Percentiles rank a stretch among this genome's conserved stretches.
These are phyloP conservation scores for Lordiphosa fenestrarum DNA, from an alignment of 2,888 invertebrate genomes.

Conservation along the genomic window DNA sequence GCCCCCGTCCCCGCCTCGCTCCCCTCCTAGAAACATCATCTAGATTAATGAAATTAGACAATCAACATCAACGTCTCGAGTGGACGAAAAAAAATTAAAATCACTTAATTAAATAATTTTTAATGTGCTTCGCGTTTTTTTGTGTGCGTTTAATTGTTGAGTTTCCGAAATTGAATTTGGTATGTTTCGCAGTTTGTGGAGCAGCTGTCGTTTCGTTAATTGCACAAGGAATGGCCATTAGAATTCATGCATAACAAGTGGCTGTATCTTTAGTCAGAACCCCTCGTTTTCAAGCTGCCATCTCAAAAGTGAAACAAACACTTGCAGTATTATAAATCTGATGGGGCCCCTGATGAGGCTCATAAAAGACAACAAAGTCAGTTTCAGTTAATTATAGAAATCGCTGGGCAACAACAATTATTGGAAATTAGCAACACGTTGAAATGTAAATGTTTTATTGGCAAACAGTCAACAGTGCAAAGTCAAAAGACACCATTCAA, in stretches of 20 bases:
- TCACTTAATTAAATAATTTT: constrained; percentile 75
- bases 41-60: constrained; percentile 72
- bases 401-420: constrained; percentile 20
- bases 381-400: constrained; percentile 19
- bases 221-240: constrained; percentile 60
- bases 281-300: constrained; percentile 5
- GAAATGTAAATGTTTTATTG: constrained; percentile 5
- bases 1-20: background rate
- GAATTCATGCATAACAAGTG: constrained; percentile 44
- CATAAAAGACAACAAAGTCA: constrained; percentile 19
- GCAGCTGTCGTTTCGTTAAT: constrained; percentile 66
- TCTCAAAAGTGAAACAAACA: constrained; percentile 8
- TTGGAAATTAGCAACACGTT: constrained; percentile 22
- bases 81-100: constrained; percentile 51
- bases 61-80: constrained; percentile 48
- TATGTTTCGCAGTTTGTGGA: constrained; percentile 27
- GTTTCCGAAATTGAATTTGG: constrained; percentile 19
- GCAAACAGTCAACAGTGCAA: constrained; percentile 4
- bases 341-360: constrained; percentile 25
- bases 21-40: constrained; percentile 5
- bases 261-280: background rate
- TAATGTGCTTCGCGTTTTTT: constrained; percentile 48
- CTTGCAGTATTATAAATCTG: constrained; percentile 49
- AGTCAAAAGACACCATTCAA: background rate
- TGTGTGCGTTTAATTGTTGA: constrained; percentile 41